phyloP scores from a whole-genome alignment of 2,888 invertebrate species.

The Leptinotarsa tumamoca region DNA sequence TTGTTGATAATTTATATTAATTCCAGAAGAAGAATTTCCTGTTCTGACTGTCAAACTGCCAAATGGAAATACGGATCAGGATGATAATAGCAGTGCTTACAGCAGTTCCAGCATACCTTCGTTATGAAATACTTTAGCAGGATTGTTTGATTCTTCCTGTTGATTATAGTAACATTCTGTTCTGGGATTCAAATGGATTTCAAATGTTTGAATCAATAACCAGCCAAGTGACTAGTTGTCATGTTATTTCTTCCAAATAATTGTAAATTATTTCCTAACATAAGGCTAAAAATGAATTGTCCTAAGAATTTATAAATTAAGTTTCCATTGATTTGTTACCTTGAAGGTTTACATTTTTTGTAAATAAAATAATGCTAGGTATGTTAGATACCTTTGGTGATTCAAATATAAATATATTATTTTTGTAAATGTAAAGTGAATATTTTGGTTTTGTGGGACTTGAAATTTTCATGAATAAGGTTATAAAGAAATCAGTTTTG shows the following conservation, averaged over 20 bases:
- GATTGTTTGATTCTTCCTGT: background rate
- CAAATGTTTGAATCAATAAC: background rate
- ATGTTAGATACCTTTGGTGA: no score
- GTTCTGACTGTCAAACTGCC: conserved; percentile 52
- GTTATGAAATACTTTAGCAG: background rate
- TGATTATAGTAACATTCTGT: background rate
- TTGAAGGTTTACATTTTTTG: no score
- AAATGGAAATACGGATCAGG: conserved; percentile 49
- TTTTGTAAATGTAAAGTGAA: no score
- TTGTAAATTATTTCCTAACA: background rate
- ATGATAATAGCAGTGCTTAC: conserved; percentile 62
- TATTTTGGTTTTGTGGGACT: no score
- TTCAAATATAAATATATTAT: no score
- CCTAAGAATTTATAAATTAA: no score
- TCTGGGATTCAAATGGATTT: background rate
- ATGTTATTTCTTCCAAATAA: background rate
- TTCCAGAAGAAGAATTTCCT: conserved; percentile 54
- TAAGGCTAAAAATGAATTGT: background rate
- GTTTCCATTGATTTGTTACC: no score
- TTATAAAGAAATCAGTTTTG: no score
- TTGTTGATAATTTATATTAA: conserved; percentile 31
- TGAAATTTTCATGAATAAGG: no score
- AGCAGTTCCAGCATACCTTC: conserved; percentile 56
- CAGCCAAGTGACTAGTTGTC: background rate
- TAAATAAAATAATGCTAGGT: no score